Conservation (phyloP, 2,888 invertebrate genomes). For the Gastracanthus pulcherrimus region DNA sequence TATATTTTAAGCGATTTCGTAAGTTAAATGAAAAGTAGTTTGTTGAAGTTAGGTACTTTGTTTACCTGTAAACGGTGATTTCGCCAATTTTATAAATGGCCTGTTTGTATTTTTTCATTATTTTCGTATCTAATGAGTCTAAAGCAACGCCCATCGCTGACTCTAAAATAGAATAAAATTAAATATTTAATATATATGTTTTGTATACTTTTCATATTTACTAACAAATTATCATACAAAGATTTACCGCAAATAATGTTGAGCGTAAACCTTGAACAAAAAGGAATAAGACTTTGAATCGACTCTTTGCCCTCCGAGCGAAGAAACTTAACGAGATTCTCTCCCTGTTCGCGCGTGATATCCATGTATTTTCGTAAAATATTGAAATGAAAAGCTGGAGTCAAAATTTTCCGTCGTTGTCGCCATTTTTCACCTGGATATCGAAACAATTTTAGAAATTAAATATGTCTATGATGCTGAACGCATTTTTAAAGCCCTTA, state of each 20-base stretch:
- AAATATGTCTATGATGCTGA: neutral
- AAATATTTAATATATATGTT: too few species aligned
- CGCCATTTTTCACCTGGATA: conserved; percentile 17
- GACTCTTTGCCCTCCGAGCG: neutral
- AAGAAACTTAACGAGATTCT: neutral
- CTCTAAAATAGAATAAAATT: neutral
- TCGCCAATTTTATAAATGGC: conserved; percentile 10
- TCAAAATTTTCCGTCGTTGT: conserved; percentile 16
- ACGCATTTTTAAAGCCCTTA: neutral
- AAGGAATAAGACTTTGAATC: neutral
- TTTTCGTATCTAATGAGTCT: neutral
- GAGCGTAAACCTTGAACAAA: conserved; percentile 1
- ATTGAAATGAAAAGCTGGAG: conserved; percentile 30
- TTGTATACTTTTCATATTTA: too few species aligned
- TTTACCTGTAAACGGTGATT: neutral
- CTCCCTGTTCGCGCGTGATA: neutral
- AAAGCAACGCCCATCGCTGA: conserved; percentile 24
- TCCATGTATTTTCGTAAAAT: conserved; percentile 18
- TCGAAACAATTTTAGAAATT: neutral
- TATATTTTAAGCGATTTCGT: too few species aligned
- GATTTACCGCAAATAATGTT: conserved; percentile 25
- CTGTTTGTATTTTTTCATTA: neutral
- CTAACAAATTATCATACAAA: too few species aligned
- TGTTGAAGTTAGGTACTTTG: too few species aligned
- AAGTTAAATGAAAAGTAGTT: too few species aligned